A percentile compares a stretch with the other conserved stretches of the same genome.
Conservation (phyloP, 2,113 vertebrate species). For the Ardeotis arabs region DNA sequence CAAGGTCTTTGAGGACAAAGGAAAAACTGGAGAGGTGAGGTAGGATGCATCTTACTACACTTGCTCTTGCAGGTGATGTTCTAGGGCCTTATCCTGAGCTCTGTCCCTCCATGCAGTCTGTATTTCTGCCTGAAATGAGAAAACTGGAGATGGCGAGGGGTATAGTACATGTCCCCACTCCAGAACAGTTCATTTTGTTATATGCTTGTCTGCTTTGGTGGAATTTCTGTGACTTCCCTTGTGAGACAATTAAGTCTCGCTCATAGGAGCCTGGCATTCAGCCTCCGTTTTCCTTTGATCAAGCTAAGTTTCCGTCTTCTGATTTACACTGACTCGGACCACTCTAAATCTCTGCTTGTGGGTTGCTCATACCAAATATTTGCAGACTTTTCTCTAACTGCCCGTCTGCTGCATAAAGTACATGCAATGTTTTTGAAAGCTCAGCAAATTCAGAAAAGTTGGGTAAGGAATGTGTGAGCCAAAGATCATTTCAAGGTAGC, state of each 20-base stretch:
- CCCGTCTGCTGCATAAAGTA: not conserved
- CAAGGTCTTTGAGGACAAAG: not conserved
- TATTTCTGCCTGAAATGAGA: not conserved
- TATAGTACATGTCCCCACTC: not conserved
- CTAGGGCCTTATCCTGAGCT: not conserved
- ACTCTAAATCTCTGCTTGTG: not conserved
- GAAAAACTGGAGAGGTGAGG: not conserved
- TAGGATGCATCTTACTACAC: not conserved
- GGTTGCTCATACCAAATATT: not conserved
- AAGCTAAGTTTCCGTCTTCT: not conserved
- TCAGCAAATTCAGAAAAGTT: not conserved
- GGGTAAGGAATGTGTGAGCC: not conserved
- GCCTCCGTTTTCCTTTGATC: not conserved
- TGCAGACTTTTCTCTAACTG: not conserved
- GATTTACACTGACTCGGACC: not conserved
- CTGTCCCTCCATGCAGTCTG: accelerated
- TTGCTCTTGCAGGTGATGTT: not conserved
- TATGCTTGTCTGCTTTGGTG: not conserved
- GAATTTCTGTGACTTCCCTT: not conserved
- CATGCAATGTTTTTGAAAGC: not conserved
- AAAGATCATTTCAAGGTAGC: not conserved
- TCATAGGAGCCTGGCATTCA: not conserved
- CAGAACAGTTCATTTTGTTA: not conserved
- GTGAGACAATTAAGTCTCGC: not conserved
- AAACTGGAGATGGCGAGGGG: not conserved